phyloP scores from a whole-genome alignment of 1,140 invertebrate genomes.

The Bathynomus jamesi region DNA sequence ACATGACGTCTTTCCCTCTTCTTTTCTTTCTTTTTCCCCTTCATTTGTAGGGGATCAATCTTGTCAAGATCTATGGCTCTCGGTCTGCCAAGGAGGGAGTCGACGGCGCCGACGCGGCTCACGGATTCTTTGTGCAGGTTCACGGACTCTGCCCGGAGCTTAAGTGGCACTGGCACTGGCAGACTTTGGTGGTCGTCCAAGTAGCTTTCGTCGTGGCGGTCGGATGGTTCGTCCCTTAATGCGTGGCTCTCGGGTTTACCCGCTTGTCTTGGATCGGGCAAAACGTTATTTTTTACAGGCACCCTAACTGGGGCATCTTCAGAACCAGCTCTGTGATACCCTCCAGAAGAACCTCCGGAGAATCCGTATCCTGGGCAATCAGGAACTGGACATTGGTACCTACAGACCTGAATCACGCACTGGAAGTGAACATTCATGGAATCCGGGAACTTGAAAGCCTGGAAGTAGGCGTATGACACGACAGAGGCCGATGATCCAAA shows the following conservation, averaged over 20 bases:
- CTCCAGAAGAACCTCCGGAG: background rate
- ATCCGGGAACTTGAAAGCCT: slow-evolving; percentile 90
- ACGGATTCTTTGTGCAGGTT: slow-evolving; percentile 44
- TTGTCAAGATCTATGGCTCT: slow-evolving; percentile 68
- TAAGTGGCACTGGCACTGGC: slow-evolving; percentile 19
- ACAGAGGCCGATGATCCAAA: slow-evolving; percentile 88
- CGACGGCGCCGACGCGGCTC: slow-evolving; percentile 70
- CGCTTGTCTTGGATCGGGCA: slow-evolving; percentile 7
- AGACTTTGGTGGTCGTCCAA: slow-evolving; percentile 6
- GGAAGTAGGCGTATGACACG: slow-evolving; percentile 87
- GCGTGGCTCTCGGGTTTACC: background rate
- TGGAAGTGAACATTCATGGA: slow-evolving; percentile 97
- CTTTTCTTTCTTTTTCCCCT: slow-evolving; percentile 36
- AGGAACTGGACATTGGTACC: slow-evolving; percentile 85
- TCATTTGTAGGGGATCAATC: slow-evolving; percentile 54
- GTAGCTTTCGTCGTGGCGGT: background rate
- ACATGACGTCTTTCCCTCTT: background rate
- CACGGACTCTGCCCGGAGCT: slow-evolving; percentile 6
- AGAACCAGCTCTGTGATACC: slow-evolving; percentile 7
- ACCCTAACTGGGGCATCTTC: background rate
- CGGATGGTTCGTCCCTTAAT: background rate
- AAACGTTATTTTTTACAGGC: background rate
- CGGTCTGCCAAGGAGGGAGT: slow-evolving; percentile 70
- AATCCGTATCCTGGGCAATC: slow-evolving; percentile 64
- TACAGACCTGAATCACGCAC: slow-evolving; percentile 88